Conservation (phyloP, 2,888 invertebrate genomes). For the Aproaerema taeniolella region DNA sequence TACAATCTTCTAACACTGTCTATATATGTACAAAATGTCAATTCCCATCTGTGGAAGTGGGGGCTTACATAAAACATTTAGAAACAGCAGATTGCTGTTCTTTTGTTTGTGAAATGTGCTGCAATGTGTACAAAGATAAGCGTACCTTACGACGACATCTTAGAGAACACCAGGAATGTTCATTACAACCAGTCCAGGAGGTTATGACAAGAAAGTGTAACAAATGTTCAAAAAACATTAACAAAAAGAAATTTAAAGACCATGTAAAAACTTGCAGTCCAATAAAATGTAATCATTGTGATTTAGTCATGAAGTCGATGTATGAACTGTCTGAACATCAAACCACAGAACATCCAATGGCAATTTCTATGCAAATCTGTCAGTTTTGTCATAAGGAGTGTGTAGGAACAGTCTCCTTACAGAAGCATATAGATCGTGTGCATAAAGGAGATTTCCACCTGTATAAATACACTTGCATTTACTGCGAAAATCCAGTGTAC, state of each 20-base stretch:
- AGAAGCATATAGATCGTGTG: constrained; percentile 43
- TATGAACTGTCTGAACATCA: constrained; percentile 42
- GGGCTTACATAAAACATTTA: constrained; percentile 38
- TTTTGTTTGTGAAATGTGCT: constrained; percentile 38
- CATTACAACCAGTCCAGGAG: background rate
- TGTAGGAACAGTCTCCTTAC: constrained; percentile 35
- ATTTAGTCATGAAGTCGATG: constrained; percentile 32
- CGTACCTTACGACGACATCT: constrained; percentile 29
- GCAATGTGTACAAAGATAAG: constrained; percentile 29
- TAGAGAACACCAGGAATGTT: constrained; percentile 15
- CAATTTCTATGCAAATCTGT: constrained; percentile 37
- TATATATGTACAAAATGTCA: constrained; percentile 37
- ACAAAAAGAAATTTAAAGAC: constrained; percentile 1
- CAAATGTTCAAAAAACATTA: constrained; percentile 31
- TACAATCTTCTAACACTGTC: constrained; percentile 18
- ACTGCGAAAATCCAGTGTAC: constrained; percentile 41
- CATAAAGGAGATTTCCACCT: constrained; percentile 39
- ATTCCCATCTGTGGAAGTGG: constrained; percentile 19
- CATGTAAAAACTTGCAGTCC: constrained; percentile 38
- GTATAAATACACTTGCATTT: constrained; percentile 54
- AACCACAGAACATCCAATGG: constrained; percentile 31
- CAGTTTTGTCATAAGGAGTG: constrained; percentile 47
- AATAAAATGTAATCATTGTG: constrained; percentile 42
- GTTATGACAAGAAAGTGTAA: constrained; percentile 23
- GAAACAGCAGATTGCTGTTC: constrained; percentile 27